These are phyloP conservation scores for Cossypha polioptera DNA, from an alignment of 2,797 vertebrate genomes.

Conservation along the genomic window DNA sequence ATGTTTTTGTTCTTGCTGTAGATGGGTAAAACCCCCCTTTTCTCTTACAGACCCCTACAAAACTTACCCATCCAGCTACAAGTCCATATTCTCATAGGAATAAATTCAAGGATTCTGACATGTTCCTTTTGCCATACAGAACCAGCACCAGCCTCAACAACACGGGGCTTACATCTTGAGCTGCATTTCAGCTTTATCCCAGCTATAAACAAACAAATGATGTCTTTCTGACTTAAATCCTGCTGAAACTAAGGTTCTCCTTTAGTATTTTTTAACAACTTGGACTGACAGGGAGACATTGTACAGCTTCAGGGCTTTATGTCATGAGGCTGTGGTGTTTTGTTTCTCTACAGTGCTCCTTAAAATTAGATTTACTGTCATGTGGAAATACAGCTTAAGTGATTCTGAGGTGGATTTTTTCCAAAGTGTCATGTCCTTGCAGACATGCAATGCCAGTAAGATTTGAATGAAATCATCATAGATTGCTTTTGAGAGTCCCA, in stretches of 20 bases:
- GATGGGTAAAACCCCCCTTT: background rate
- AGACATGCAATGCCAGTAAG: background rate
- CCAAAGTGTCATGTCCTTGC: background rate
- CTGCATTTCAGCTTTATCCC: background rate
- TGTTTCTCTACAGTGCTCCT: background rate
- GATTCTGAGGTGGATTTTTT: background rate
- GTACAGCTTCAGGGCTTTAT: background rate
- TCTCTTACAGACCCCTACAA: background rate
- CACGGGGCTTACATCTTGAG: background rate
- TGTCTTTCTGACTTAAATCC: background rate
- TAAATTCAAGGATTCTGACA: background rate
- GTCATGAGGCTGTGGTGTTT: background rate
- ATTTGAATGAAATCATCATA: background rate
- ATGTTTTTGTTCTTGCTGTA: background rate
- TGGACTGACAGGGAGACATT: background rate
- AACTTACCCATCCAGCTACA: accelerated
- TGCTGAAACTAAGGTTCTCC: background rate
- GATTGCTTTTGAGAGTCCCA: background rate
- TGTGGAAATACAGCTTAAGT: background rate
- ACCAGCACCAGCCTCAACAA: background rate
- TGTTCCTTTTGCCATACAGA: background rate
- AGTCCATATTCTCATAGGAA: background rate
- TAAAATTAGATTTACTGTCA: background rate
- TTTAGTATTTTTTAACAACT: background rate
- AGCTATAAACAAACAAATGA: background rate